Evolutionary conservation across 2,113 vertebrate species (phyloP).

Genomic region (Ancistrus triradiatus): DNA sequence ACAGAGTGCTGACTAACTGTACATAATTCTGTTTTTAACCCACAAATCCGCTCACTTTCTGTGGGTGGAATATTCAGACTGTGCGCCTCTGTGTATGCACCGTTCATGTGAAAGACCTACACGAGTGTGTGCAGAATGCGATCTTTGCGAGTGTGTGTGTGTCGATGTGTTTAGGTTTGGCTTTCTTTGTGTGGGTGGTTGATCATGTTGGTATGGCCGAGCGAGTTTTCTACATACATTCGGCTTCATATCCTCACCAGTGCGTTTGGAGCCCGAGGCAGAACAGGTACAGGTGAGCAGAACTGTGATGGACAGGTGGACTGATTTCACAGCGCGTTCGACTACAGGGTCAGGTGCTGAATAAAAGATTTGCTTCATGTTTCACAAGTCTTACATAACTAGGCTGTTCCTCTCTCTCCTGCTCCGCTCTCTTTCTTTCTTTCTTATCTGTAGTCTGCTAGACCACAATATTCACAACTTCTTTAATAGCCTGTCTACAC

Average conservation of each 20-base stretch:
- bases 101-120: slow-evolving; percentile 27
- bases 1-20: slow-evolving; percentile 54
- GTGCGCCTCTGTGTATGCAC: slow-evolving; percentile 12
- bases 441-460: slow-evolving; percentile 7
- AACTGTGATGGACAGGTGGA: slow-evolving; percentile 35
- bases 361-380: slow-evolving; percentile 40
- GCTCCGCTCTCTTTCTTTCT: not conserved
- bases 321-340: slow-evolving; percentile 25
- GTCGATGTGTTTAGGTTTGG: not conserved
- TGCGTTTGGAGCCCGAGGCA: slow-evolving; percentile 12
- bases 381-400: slow-evolving; percentile 45
- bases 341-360: slow-evolving; percentile 26
- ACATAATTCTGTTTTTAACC: slow-evolving; percentile 46
- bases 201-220: not conserved
- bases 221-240: not conserved
- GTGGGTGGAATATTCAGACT: slow-evolving; percentile 40
- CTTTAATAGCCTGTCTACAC: slow-evolving; percentile 4
- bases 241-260: not conserved
- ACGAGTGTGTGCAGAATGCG: not conserved
- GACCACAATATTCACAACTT: slow-evolving; percentile 7
- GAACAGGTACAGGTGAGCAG: slow-evolving; percentile 27
- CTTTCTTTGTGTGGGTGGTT: slow-evolving; percentile 1
- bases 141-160: slow-evolving; percentile 7
- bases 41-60: slow-evolving; percentile 39
- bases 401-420: slow-evolving; percentile 13